phyloP scores from a whole-genome alignment of 2,888 invertebrate species.

The Hesperia comma region DNA sequence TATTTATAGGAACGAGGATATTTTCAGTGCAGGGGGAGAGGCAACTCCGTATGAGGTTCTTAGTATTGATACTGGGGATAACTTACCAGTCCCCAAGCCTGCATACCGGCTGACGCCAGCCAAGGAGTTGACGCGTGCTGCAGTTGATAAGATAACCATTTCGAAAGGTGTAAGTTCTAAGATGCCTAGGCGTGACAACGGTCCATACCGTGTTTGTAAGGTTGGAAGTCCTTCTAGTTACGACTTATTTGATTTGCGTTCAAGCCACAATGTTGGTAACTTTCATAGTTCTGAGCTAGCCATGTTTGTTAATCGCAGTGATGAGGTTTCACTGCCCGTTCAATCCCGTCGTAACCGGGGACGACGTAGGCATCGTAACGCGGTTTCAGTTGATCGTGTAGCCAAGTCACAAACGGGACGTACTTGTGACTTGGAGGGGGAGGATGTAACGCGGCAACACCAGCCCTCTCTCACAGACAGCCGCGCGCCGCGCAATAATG shows the following conservation, averaged over 20 bases:
- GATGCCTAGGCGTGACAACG: conserved; percentile 34
- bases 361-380: not conserved
- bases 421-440: not conserved
- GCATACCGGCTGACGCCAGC: no score
- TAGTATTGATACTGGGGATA: conserved; percentile 49
- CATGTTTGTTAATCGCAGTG: not conserved
- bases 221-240: conserved; percentile 33
- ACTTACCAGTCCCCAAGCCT: conserved; percentile 42
- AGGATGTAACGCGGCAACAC: not conserved
- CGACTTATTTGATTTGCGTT: not conserved
- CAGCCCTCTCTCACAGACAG: not conserved
- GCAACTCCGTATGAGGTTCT: conserved; percentile 1
- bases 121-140: conserved; percentile 37
- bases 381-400: not conserved
- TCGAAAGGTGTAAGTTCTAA: conserved; percentile 33
- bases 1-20: not conserved
- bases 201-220: conserved; percentile 24
- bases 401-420: not conserved
- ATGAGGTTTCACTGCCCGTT: not conserved
- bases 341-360: not conserved
- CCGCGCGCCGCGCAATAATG: not conserved
- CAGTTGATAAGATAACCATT: conserved; percentile 46
- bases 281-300: not conserved
- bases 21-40: conserved; percentile 15
- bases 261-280: not conserved